Evolutionary conservation across 2,113 vertebrate genomes (phyloP).

Genomic region (Ursus arctos): DNA sequence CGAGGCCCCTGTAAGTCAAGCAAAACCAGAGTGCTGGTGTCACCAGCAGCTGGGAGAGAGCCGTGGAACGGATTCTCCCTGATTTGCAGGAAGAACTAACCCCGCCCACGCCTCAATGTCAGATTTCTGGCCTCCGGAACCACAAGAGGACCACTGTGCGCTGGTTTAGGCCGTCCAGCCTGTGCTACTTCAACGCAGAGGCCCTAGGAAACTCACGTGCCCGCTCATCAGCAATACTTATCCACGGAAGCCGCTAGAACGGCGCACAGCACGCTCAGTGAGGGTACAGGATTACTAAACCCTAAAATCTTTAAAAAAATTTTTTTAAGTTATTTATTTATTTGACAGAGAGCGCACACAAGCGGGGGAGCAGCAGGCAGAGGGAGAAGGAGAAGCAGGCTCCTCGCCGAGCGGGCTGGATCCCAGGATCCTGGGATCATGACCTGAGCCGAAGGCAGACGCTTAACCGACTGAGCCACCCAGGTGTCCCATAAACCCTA

Average conservation of each 20-base stretch:
- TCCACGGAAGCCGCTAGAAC: background rate
- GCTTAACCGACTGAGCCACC: too few species aligned
- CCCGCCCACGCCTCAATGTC: rapidly evolving
- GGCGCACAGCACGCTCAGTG: rapidly evolving
- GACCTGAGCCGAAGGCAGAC: too few species aligned
- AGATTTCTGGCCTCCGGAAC: background rate
- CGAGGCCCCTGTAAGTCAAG: background rate
- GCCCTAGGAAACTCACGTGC: background rate
- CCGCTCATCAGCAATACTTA: too few species aligned
- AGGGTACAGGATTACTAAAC: background rate
- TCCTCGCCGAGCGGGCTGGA: too few species aligned
- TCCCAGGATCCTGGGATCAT: too few species aligned
- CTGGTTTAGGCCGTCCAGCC: background rate
- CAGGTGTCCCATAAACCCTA: too few species aligned
- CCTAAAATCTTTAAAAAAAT: too few species aligned
- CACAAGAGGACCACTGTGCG: rapidly evolving
- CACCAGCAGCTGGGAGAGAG: background rate
- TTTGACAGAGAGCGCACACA: too few species aligned
- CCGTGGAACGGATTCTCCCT: background rate
- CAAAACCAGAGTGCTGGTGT: background rate
- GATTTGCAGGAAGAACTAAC: background rate
- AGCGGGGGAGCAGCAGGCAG: too few species aligned
- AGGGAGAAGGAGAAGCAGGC: too few species aligned
- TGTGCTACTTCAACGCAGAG: too few species aligned
- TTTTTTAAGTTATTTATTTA: too few species aligned